Evolutionary conservation across 2,113 vertebrate species (phyloP).

Genomic region (Psammodynastes pulverulentus): DNA sequence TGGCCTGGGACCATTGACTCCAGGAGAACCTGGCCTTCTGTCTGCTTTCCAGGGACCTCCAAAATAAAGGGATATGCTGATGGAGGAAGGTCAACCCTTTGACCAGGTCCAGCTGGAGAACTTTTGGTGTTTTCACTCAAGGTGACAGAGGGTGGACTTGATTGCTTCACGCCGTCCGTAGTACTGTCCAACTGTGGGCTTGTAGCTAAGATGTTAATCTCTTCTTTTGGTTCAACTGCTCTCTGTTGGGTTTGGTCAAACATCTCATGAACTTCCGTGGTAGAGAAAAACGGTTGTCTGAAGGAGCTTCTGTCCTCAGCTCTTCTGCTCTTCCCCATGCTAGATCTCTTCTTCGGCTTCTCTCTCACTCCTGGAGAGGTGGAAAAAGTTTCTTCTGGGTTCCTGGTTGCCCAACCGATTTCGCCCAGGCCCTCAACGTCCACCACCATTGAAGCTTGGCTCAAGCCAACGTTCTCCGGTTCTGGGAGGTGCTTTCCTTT

Average conservation of each 20-base stretch:
- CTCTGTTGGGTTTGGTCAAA: accelerated
- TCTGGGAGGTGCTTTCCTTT: conserved; percentile 32
- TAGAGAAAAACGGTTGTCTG: conserved; percentile 31
- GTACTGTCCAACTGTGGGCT: accelerated
- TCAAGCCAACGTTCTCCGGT: conserved; percentile 26
- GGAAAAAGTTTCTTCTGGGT: not conserved
- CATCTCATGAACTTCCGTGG: accelerated
- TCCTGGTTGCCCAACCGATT: accelerated
- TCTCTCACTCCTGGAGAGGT: conserved; percentile 30
- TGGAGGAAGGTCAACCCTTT: not conserved
- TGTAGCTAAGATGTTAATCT: not conserved
- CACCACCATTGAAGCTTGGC: conserved; percentile 14
- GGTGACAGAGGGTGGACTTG: accelerated
- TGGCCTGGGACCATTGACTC: accelerated
- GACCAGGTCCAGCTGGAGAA: accelerated
- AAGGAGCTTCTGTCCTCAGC: conserved; percentile 17
- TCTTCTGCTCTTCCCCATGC: conserved; percentile 58
- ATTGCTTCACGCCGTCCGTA: accelerated
- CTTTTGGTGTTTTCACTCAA: accelerated
- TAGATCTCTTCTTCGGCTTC: conserved; percentile 43
- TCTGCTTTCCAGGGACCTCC: not conserved
- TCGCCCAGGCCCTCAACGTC: not conserved
- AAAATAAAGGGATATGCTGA: not conserved
- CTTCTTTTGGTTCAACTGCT: not conserved
- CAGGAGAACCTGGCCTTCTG: not conserved